Percentiles rank a stretch among this genome's conserved stretches.
phyloP scores from a whole-genome alignment of 2,888 invertebrate species.

The Trissolcus japonicus region DNA sequence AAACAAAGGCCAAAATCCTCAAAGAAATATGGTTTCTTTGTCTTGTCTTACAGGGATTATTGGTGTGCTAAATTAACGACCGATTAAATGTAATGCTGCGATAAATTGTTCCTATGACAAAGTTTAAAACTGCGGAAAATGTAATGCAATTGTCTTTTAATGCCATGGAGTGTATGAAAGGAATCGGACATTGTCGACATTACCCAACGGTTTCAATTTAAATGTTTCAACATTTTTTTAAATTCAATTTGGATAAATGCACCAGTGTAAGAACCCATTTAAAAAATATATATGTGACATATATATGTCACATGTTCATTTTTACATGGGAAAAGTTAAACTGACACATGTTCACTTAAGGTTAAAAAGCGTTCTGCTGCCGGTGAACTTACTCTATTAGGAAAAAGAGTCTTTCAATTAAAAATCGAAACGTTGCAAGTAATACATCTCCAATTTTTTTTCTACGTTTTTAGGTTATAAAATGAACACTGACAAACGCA shows the following conservation, averaged over 20 bases:
- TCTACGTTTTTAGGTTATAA: background rate
- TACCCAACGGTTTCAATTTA: too few relatives aligned
- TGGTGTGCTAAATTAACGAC: slow-evolving; percentile 36
- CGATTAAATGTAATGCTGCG: slow-evolving; percentile 28
- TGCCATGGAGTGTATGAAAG: background rate
- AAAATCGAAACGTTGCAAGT: slow-evolving; percentile 8
- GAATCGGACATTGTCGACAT: too few relatives aligned
- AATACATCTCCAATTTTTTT: slow-evolving; percentile 3
- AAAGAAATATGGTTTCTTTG: slow-evolving; percentile 47
- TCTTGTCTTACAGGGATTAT: slow-evolving; percentile 22
- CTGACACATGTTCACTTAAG: too few relatives aligned
- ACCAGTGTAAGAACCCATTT: too few relatives aligned
- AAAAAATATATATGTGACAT: too few relatives aligned
- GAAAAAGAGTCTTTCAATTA: slow-evolving; percentile 2
- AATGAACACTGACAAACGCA: slow-evolving; percentile 35
- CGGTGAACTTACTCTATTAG: background rate
- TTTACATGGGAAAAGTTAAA: too few relatives aligned
- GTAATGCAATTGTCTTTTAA: background rate
- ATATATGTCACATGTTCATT: too few relatives aligned
- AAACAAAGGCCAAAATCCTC: slow-evolving; percentile 47
- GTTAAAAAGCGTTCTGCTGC: too few relatives aligned
- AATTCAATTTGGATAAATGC: too few relatives aligned
- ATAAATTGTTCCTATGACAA: slow-evolving; percentile 25
- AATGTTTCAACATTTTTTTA: too few relatives aligned
- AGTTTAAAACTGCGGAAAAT: background rate